phyloP scores from a whole-genome alignment of 2,797 vertebrate genomes.

The Odontamblyopus lacepedii region DNA sequence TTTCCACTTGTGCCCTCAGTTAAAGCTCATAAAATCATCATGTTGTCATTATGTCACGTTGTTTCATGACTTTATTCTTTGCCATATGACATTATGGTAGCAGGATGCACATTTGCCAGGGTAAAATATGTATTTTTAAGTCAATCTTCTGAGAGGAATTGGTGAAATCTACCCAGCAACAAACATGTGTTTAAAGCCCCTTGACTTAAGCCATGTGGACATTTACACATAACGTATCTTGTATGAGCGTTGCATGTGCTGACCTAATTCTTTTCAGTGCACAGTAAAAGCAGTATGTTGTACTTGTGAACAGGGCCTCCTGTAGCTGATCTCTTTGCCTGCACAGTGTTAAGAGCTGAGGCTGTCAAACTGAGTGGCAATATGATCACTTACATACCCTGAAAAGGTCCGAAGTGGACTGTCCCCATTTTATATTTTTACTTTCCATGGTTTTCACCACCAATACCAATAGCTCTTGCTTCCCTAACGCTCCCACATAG shows the following conservation, averaged over 20 bases:
- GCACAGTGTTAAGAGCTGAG: constrained; percentile 23
- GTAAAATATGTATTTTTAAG: neutral
- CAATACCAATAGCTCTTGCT: too few relatives aligned
- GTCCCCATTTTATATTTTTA: constrained; percentile 34
- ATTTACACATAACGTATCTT: constrained; percentile 70
- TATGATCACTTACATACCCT: constrained; percentile 34
- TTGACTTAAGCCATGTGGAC: constrained; percentile 64
- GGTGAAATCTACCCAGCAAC: constrained; percentile 49
- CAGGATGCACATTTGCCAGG: neutral
- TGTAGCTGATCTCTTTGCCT: constrained; percentile 55
- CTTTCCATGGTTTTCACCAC: too few relatives aligned
- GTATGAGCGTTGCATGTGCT: constrained; percentile 76
- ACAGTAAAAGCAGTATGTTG: constrained; percentile 64
- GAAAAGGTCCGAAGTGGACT: constrained; percentile 23
- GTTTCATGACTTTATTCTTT: neutral
- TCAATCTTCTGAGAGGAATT: constrained; percentile 9
- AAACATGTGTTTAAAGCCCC: constrained; percentile 30
- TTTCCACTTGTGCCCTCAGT: constrained; percentile 8
- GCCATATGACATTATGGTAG: neutral
- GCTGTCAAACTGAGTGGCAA: constrained; percentile 31
- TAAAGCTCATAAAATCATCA: neutral
- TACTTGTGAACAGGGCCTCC: constrained; percentile 57
- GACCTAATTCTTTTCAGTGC: constrained; percentile 76
- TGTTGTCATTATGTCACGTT: neutral
- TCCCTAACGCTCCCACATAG: too few relatives aligned